Base-by-base conservation (phyloP, 2,888 invertebrate genomes). In the Andrena camellia region DNA sequence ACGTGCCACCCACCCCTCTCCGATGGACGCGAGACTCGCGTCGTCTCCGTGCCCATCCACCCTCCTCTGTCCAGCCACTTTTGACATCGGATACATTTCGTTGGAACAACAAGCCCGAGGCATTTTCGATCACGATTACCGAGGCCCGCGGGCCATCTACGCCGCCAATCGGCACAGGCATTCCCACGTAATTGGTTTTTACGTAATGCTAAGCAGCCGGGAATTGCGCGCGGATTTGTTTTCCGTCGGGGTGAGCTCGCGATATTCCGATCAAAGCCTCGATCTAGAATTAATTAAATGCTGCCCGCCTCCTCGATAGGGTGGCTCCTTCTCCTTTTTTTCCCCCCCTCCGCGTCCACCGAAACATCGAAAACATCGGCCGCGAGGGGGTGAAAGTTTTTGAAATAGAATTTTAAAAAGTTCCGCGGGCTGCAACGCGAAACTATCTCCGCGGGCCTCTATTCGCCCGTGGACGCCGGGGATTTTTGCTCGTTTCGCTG, bases 131-230 rank as follows among this genome's bases (percentile, higher is more conserved):
- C 73, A 77, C 84, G 86, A 81, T 87, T 85, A 78, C 78, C 69
- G 59, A 52, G 48, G 77, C 76, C 78, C 64, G 78, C 50, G 74
- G 75, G 86, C 76, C 80, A 78, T 84, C 86, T 83, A 88, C 87
- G 83, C 91, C 92, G 88, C 88, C 91, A 91, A 92, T 92, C 92
- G 90, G 91, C 92, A 91, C 90, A 92, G 79, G 90, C 91, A 93
- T 93, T 93, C 93, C 89, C 90, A 85, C 86, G 92, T 93, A 93
- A 94, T 93, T 94, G 92, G 91, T 93, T 94, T 94, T 93, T 92
- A 91, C 91, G 91, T 91, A 92, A 93, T 93, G 92, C 87, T 92
- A 92, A 93, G 85, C 87, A 85, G 85, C 85, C 85, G 84, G 84
- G 84, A 67, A 84, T 75, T 69, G 75, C 72, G 72, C 78, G 77